Conservation (phyloP, 2,113 vertebrate species). For the Orycteropus afer region DNA sequence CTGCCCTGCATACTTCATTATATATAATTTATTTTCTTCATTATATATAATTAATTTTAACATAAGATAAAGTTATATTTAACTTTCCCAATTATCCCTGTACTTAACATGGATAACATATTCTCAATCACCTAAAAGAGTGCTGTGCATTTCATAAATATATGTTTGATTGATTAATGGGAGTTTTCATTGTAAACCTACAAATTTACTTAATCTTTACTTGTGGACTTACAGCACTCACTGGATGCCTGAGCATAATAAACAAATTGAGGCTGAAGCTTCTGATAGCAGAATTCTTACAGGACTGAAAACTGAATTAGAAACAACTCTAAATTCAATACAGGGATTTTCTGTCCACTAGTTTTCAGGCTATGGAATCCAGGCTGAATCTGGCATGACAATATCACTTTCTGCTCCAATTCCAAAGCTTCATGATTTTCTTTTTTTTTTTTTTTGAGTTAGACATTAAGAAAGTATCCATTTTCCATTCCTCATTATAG, state of each 20-base stretch:
- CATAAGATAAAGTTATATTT: background rate
- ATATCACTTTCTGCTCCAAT: constrained; percentile 13
- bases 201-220: background rate
- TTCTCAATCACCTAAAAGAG: background rate
- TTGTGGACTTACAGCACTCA: background rate
- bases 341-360: background rate
- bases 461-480: background rate
- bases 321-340: background rate
- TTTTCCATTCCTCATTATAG: background rate
- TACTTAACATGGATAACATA: background rate
- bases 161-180: background rate
- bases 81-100: background rate
- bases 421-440: background rate
- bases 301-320: background rate
- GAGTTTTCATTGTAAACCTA: background rate
- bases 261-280: background rate
- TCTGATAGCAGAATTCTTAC: background rate
- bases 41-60: too few species aligned
- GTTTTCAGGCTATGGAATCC: background rate
- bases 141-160: background rate
- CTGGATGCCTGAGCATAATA: background rate
- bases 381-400: background rate
- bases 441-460: too few species aligned
- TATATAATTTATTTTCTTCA: background rate
- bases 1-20: background rate